Evolutionary conservation across 1,140 invertebrate species (phyloP).

Genomic region (Platorchestia sp.): DNA sequence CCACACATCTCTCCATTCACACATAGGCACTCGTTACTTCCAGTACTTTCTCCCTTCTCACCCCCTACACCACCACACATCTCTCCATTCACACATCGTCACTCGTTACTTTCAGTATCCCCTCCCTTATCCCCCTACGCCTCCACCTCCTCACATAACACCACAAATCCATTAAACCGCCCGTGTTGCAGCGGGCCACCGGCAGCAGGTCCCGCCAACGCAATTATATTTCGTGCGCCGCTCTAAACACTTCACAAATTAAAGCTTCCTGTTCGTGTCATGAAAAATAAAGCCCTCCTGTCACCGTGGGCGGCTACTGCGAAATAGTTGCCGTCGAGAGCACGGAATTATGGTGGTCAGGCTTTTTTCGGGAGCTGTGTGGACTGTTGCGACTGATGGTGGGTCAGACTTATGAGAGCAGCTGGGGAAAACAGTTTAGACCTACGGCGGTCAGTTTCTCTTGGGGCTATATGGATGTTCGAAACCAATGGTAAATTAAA

Average conservation of each 20-base stretch:
- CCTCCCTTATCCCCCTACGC: background rate
- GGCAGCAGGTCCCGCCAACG: background rate
- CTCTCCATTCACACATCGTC: background rate
- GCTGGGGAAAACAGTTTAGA: background rate
- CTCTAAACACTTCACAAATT: slow-evolving; percentile 40
- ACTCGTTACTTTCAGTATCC: too few relatives aligned
- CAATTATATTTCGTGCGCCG: background rate
- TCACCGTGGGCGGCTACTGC: background rate
- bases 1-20: background rate
- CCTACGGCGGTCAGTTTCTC: background rate
- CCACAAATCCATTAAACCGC: slow-evolving; percentile 19
- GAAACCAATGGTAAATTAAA: background rate
- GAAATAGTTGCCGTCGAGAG: background rate
- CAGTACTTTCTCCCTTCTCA: background rate
- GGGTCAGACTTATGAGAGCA: background rate
- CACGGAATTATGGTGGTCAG: background rate
- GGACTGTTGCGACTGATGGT: background rate
- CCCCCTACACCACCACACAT: too few relatives aligned
- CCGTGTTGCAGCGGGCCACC: background rate
- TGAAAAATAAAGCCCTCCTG: slow-evolving; percentile 10
- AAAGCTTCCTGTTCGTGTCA: slow-evolving; percentile 6
- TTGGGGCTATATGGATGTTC: background rate
- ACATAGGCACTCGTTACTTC: background rate
- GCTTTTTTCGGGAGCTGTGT: background rate
- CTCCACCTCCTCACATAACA: background rate